Percentiles rank a stretch among this genome's conserved stretches.
Conservation (phyloP, 2,113 vertebrate genomes). For the Halichoerus grypus region DNA sequence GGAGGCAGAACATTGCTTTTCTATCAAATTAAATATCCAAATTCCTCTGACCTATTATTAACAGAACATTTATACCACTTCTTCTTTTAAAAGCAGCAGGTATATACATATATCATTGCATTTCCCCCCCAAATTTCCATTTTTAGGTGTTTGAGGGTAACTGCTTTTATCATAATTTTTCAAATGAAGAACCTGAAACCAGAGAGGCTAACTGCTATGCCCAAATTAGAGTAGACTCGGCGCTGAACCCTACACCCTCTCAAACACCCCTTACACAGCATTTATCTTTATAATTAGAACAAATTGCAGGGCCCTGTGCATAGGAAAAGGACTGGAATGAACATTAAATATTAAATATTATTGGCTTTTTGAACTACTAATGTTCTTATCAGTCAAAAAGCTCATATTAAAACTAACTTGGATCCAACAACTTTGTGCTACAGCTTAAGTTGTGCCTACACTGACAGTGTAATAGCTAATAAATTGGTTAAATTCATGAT, state of each 20-base stretch:
- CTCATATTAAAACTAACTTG: constrained; percentile 20
- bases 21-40: constrained; percentile 47
- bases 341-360: constrained; percentile 66
- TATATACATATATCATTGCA: neutral
- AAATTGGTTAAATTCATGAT: neutral
- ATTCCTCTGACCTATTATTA: constrained; percentile 41
- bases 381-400: neutral
- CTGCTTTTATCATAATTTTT: constrained; percentile 15
- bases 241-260: neutral
- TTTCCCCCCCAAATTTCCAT: neutral
- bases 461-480: neutral
- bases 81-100: constrained; percentile 12
- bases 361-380: constrained; percentile 50
- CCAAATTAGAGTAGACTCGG: neutral
- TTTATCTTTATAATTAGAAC: constrained; percentile 44
- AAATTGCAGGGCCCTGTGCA: neutral
- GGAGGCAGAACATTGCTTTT: constrained; percentile 47
- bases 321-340: constrained; percentile 28
- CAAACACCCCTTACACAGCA: neutral
- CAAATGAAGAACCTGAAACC: constrained; percentile 2
- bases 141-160: neutral
- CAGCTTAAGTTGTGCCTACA: neutral
- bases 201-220: neutral
- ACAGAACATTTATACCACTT: neutral
- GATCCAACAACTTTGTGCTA: neutral